Conservation (phyloP, 2,113 vertebrate species). For the Xiphorhynchus elegans region DNA sequence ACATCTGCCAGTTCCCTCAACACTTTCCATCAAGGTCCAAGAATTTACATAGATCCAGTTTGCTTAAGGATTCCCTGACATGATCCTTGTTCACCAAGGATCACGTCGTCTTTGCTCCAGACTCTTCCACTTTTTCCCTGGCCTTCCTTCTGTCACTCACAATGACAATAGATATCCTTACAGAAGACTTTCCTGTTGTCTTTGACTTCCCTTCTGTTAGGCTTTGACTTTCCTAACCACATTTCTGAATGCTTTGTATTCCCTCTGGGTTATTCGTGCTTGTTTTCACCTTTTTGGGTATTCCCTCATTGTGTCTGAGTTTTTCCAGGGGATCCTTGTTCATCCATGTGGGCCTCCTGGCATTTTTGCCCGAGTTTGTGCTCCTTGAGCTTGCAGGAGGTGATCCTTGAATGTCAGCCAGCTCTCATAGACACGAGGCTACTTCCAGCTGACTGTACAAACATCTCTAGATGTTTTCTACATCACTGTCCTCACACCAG, state of each 20-base stretch:
- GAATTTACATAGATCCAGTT: not conserved
- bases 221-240: not conserved
- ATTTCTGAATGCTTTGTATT: not conserved
- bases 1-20: not conserved
- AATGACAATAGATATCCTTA: not conserved
- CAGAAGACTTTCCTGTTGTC: not conserved
- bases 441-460: not conserved
- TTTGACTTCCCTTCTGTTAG: not conserved
- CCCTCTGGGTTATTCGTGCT: not conserved
- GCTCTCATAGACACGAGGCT: not conserved
- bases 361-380: not conserved
- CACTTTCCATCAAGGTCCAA: no score
- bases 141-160: not conserved
- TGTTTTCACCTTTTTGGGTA: not conserved
- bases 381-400: not conserved
- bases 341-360: not conserved
- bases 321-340: not conserved
- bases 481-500: not conserved
- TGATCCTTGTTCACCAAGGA: not conserved
- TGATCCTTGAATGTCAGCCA: not conserved
- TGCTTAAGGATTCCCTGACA: not conserved
- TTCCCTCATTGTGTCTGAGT: not conserved
- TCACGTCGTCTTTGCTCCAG: not conserved
- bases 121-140: not conserved
- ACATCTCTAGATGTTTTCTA: not conserved